These are phyloP conservation scores for Microtus pennsylvanicus DNA, from an alignment of 2,113 vertebrate genomes.

Conservation along the genomic window DNA sequence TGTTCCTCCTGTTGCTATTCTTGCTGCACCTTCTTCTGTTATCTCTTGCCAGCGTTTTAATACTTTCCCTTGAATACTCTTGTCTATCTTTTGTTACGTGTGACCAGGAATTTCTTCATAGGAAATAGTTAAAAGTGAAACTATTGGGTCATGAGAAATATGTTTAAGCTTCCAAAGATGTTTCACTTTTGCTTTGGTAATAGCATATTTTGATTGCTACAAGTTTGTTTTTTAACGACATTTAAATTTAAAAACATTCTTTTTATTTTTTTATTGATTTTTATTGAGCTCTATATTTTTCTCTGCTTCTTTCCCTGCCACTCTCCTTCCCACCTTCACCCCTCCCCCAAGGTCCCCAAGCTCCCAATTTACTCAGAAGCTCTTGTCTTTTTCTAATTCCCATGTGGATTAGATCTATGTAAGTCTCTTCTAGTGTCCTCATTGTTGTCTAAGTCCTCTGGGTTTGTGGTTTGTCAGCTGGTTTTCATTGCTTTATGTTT, in stretches of 20 bases:
- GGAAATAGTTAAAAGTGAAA: background rate
- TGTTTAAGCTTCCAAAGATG: background rate
- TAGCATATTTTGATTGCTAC: background rate
- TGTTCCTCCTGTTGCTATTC: slow-evolving; percentile 52
- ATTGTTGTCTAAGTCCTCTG: too few relatives aligned
- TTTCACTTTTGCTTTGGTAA: slow-evolving; percentile 23
- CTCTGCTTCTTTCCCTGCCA: too few relatives aligned
- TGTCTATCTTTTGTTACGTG: background rate
- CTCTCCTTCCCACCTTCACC: too few relatives aligned
- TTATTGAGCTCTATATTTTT: too few relatives aligned
- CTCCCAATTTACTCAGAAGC: too few relatives aligned
- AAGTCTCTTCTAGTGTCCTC: too few relatives aligned
- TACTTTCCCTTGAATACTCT: background rate
- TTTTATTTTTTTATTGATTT: background rate
- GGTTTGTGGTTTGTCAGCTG: too few relatives aligned
- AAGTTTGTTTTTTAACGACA: background rate
- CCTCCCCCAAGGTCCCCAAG: too few relatives aligned
- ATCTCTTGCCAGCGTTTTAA: slow-evolving; percentile 29
- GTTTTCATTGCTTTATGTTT: too few relatives aligned
- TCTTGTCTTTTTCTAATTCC: too few relatives aligned
- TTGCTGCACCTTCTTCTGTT: slow-evolving; percentile 59
- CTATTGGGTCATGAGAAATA: background rate
- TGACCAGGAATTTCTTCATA: slow-evolving; percentile 28
- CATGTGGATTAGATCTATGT: too few relatives aligned
- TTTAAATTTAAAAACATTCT: background rate